Conservation (phyloP, 2,113 vertebrate genomes). For the Chaetodon trifascialis region DNA sequence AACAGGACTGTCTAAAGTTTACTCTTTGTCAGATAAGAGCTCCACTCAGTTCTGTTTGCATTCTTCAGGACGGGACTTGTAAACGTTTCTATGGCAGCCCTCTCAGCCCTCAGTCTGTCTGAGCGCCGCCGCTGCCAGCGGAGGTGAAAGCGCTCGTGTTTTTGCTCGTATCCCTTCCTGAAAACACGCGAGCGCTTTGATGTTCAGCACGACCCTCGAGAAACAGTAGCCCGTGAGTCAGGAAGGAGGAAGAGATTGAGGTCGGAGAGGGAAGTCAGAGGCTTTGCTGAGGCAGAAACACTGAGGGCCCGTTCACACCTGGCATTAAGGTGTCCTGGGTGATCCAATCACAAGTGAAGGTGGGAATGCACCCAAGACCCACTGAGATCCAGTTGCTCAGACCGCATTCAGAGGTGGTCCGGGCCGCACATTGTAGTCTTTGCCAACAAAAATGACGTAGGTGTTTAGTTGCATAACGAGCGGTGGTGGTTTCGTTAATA, state of each 20-base stretch:
- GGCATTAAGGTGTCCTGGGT: too few relatives aligned
- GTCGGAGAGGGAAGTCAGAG: not conserved
- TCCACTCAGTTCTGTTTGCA: slow-evolving; percentile 64
- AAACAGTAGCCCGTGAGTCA: not conserved
- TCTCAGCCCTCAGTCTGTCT: slow-evolving; percentile 28
- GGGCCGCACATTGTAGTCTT: too few relatives aligned
- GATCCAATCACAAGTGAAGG: too few relatives aligned
- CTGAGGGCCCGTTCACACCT: too few relatives aligned
- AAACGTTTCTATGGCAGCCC: slow-evolving; percentile 75
- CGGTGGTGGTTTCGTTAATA: too few relatives aligned
- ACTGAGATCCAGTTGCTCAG: too few relatives aligned
- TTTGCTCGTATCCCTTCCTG: slow-evolving; percentile 11
- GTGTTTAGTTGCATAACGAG: too few relatives aligned
- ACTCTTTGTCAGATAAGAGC: slow-evolving; percentile 75
- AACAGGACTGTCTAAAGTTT: slow-evolving; percentile 76
- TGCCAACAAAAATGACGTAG: too few relatives aligned
- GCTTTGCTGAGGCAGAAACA: not conserved
- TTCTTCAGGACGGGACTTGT: slow-evolving; percentile 78
- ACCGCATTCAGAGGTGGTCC: too few relatives aligned
- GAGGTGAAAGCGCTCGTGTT: slow-evolving; percentile 64
- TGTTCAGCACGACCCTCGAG: not conserved
- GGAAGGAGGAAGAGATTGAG: not conserved
- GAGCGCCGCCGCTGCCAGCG: slow-evolving; percentile 27
- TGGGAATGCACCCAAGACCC: too few relatives aligned
- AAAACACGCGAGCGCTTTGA: slow-evolving; percentile 17